Evolutionary conservation across 2,797 vertebrate species (phyloP), one percentile per base, ranked within the genome.

Genomic region (Lepus oiostolus): DNA sequence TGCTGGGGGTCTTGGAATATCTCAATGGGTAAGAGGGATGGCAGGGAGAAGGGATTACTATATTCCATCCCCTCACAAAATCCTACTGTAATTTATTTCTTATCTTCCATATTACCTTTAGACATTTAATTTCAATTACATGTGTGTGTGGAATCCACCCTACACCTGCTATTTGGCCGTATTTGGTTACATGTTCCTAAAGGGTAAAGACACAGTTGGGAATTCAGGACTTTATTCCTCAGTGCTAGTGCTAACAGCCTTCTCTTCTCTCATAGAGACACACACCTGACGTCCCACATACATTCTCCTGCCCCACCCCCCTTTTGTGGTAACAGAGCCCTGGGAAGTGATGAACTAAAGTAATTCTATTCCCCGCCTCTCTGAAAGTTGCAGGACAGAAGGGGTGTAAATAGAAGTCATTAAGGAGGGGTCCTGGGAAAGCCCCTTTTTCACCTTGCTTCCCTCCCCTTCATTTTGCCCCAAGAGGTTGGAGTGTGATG

Each of bases 141-240:
- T 7, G 9, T 10, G 42, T 60, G 5, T 10, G 2, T 32, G 9
- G 42, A 58, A 62, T 16, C 11, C 47, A 26, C 0, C 24, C n/a
- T 32, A 21, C 3, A 1, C 26, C 7, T 4, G 1, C 16, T 30
- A 3, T 50, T 75, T 67, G 58, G 0, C 28, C 26, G 21, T 22
- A 16, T 58, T 92, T 28, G n/a, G 4, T 74, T 68, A 7, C 4
- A 3, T 4, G 8, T 22, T 79, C 38, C 30, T 28, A 58, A 50
- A 63, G 54, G 19, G 38, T 19, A 58, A 24, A 50, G 32, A 47
- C 6, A 16, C 32, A 58, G 12, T 21, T 54, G 62, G 47, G 71
- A 32, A 8, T 26, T 84, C 38, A 50, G 67, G 52, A 81, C 21
- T 70, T 68, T 13, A 60, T 38, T 22, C 50, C 22, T 17, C 14